A percentile compares a stretch with the other conserved stretches of the same genome.
These are phyloP conservation scores for Prosopocoilus inquinatus DNA, from an alignment of 2,888 invertebrate species.

Conservation along the genomic window DNA sequence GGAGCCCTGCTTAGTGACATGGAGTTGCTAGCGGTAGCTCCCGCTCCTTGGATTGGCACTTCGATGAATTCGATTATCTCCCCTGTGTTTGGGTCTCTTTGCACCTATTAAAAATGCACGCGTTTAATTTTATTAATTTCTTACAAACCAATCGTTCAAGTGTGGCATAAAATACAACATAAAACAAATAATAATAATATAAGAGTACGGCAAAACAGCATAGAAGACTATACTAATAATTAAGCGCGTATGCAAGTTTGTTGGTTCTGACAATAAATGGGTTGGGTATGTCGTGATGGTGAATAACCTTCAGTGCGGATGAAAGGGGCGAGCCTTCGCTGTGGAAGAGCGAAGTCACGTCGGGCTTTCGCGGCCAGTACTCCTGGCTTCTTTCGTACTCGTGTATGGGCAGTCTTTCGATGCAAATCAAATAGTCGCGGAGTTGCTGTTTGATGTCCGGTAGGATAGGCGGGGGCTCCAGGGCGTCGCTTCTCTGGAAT, in stretches of 20 bases:
- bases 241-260: too few relatives aligned
- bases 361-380: slow-evolving; percentile 60
- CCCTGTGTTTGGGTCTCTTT: slow-evolving; percentile 74
- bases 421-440: slow-evolving; percentile 64
- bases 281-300: too few relatives aligned
- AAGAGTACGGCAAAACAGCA: too few relatives aligned
- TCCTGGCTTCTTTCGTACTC: slow-evolving; percentile 66
- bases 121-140: not conserved
- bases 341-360: slow-evolving; percentile 55
- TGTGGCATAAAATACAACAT: too few relatives aligned
- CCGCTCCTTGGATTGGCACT: slow-evolving; percentile 57
- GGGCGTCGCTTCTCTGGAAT: too few relatives aligned
- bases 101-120: slow-evolving; percentile 51
- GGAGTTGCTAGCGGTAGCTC: slow-evolving; percentile 69
- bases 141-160: not conserved
- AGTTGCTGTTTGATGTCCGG: slow-evolving; percentile 64
- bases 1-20: slow-evolving; percentile 79
- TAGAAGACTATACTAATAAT: too few relatives aligned
- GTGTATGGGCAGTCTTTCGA: slow-evolving; percentile 72
- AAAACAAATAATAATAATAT: slow-evolving; percentile 1
- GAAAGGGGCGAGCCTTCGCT: slow-evolving; percentile 54
- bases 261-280: too few relatives aligned
- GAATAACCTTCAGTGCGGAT: slow-evolving; percentile 54
- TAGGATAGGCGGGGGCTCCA: slow-evolving; percentile 59
- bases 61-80: slow-evolving; percentile 69